Conservation (phyloP, 2,113 vertebrate species). For the Semicossyphus pulcher region DNA sequence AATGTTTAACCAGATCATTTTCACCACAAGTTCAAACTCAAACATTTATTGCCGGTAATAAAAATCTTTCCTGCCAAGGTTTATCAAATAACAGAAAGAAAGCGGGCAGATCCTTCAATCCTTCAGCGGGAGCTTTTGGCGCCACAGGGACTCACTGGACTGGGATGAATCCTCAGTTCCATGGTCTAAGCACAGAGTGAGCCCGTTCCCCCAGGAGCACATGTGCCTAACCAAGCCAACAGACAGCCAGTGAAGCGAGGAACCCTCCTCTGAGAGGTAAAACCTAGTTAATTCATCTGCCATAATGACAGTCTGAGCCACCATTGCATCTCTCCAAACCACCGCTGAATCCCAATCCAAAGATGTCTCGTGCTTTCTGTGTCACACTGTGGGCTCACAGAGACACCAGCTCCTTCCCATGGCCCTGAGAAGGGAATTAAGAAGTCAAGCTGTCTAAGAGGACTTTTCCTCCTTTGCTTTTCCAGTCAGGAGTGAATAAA, state of each 20-base stretch:
- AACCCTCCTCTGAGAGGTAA: conserved; percentile 65
- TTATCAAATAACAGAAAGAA: conserved; percentile 32
- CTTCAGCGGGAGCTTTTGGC: conserved; percentile 64
- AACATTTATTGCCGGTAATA: conserved; percentile 47
- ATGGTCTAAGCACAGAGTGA: conserved; percentile 67
- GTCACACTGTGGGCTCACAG: not conserved
- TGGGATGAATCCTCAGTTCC: conserved; percentile 81
- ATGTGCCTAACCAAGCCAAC: conserved; percentile 73
- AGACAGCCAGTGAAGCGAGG: conserved; percentile 65
- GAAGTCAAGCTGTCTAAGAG: conserved; percentile 54
- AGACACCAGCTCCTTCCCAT: conserved; percentile 16
- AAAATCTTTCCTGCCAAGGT: conserved; percentile 42
- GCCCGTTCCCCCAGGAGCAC: conserved; percentile 58
- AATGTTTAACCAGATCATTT: conserved; percentile 35
- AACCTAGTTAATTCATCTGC: conserved; percentile 71
- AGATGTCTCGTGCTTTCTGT: conserved; percentile 27
- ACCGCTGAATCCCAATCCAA: conserved; percentile 38
- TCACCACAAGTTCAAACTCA: conserved; percentile 31
- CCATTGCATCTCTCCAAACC: conserved; percentile 51
- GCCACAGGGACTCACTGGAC: conserved; percentile 73
- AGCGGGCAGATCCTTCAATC: conserved; percentile 69
- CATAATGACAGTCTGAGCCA: conserved; percentile 67
- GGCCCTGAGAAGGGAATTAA: conserved; percentile 54
- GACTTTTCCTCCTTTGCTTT: conserved; percentile 52
- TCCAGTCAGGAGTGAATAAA: conserved; percentile 48